Evolutionary conservation across 2,113 vertebrate species (phyloP).

Genomic region (Peromyscus leucopus): DNA sequence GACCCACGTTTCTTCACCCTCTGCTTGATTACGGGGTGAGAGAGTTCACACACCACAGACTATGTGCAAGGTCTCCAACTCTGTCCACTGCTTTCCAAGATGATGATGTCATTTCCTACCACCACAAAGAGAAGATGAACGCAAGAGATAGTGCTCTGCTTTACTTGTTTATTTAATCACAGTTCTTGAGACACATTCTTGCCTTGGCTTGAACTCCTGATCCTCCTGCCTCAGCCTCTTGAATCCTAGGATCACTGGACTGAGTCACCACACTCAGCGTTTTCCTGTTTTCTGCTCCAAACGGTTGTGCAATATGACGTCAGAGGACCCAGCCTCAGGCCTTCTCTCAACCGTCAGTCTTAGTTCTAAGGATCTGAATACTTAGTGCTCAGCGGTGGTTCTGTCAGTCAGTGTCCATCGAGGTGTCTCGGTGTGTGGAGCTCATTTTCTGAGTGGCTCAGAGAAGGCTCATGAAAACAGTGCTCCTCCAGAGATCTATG

Average conservation of each 20-base stretch:
- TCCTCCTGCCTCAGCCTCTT: not conserved
- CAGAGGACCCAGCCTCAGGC: not conserved
- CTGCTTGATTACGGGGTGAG: not conserved
- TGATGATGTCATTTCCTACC: not conserved
- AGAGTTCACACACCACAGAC: not conserved
- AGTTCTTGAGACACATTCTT: not conserved
- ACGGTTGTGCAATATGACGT: not conserved
- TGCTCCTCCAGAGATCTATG: not conserved
- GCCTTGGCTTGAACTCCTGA: not conserved
- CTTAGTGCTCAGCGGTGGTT: not conserved
- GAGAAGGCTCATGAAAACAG: not conserved
- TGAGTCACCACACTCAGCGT: not conserved
- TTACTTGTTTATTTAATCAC: not conserved
- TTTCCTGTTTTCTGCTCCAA: not conserved
- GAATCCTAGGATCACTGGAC: not conserved
- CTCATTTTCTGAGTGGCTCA: conserved; percentile 2
- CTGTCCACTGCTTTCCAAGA: conserved; percentile 1
- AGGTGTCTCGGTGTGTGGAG: not conserved
- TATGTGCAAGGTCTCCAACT: not conserved
- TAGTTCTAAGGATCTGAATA: not conserved
- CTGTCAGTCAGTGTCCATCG: not conserved
- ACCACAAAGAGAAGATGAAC: not conserved
- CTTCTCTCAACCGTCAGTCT: not conserved
- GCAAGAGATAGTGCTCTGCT: not conserved
- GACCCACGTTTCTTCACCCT: not conserved